Evolutionary conservation across 1,140 invertebrate genomes (phyloP).

Genomic region (Phenacoccus solenopsis): DNA sequence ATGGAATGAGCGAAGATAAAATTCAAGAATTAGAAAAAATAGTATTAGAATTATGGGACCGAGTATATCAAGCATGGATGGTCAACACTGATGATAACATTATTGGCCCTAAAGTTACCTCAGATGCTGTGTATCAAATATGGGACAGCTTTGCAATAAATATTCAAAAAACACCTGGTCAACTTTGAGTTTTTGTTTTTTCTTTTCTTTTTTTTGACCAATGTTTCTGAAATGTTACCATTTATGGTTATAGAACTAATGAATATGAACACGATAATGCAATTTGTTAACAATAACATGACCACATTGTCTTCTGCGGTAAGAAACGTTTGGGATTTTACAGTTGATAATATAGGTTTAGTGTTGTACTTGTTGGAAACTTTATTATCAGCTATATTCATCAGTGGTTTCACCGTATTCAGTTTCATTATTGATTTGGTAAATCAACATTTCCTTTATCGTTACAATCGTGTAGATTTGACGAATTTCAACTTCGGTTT

Average conservation of each 20-base stretch:
- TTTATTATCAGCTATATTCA: conserved; percentile 72
- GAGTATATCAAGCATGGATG: conserved; percentile 84
- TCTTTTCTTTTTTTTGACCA: background rate
- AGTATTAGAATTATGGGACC: conserved; percentile 83
- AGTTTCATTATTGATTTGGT: conserved; percentile 87
- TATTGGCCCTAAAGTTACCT: conserved; percentile 52
- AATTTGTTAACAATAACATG: conserved; percentile 82
- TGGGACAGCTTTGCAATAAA: conserved; percentile 60
- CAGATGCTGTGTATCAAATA: conserved; percentile 49
- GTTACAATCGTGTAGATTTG: background rate
- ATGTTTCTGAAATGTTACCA: background rate
- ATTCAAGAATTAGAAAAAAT: conserved; percentile 77
- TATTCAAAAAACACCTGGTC: conserved; percentile 56
- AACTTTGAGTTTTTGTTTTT: too few relatives aligned
- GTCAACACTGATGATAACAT: conserved; percentile 42
- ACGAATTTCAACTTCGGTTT: background rate
- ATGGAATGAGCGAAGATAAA: conserved; percentile 67
- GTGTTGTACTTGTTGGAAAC: conserved; percentile 74
- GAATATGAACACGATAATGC: conserved; percentile 57
- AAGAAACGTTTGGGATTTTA: conserved; percentile 82
- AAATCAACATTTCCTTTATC: conserved; percentile 31
- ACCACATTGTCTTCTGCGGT: conserved; percentile 78
- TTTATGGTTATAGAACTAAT: conserved; percentile 47
- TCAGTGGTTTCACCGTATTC: conserved; percentile 82
- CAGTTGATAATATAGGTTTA: conserved; percentile 86